Percentiles rank a stretch among this genome's conserved stretches.
Conservation (phyloP, 2,113 vertebrate species). For the Macquaria australasica region DNA sequence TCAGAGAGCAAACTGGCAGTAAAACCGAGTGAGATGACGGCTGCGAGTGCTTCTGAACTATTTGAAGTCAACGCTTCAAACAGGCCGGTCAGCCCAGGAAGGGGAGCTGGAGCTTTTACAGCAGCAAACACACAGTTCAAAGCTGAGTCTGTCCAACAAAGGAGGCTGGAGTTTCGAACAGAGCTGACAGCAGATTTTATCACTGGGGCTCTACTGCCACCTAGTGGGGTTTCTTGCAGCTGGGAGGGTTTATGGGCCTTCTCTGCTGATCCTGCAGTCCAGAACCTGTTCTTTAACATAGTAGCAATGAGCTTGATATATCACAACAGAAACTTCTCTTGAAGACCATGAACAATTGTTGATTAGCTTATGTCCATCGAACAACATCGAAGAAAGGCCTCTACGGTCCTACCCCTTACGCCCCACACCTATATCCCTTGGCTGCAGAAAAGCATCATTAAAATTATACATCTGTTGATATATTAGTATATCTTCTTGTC, state of each 20-base stretch:
- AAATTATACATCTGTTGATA: background rate
- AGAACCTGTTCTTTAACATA: background rate
- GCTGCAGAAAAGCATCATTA: too few species aligned
- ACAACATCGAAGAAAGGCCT: background rate
- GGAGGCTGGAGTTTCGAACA: background rate
- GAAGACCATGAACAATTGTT: background rate
- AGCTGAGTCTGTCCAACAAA: conserved; percentile 20
- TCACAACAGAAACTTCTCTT: background rate
- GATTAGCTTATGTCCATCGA: background rate
- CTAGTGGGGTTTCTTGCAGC: conserved; percentile 25
- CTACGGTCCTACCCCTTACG: background rate
- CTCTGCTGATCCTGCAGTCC: background rate
- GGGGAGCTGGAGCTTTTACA: conserved; percentile 12
- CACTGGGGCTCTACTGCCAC: conserved; percentile 44
- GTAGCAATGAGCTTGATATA: background rate
- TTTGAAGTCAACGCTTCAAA: conserved; percentile 40
- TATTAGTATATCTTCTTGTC: background rate
- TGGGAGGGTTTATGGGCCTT: background rate
- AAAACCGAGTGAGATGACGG: background rate
- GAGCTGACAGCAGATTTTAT: background rate
- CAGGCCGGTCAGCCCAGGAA: background rate
- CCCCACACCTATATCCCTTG: too few species aligned
- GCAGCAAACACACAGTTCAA: conserved; percentile 31
- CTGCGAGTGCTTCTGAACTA: conserved; percentile 1
- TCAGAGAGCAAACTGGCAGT: conserved; percentile 8